phyloP scores from a whole-genome alignment of 2,113 vertebrate species.

The Aix galericulata region DNA sequence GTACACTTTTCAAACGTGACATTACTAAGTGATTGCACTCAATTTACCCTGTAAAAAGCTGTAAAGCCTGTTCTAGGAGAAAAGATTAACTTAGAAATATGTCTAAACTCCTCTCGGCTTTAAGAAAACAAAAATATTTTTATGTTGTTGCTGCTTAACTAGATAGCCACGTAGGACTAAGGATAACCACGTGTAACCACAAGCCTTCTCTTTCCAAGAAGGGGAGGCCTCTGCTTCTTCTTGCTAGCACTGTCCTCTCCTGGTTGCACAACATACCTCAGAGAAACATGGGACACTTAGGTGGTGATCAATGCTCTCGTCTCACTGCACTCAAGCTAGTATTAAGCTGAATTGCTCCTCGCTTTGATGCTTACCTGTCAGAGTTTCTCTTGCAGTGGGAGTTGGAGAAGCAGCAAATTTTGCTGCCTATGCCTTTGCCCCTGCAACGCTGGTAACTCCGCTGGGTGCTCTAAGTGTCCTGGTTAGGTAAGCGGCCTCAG shows the following conservation, averaged over 20 bases:
- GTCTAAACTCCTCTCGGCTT: background rate
- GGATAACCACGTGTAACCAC: background rate
- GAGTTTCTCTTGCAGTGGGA: conserved; percentile 79
- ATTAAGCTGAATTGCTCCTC: background rate
- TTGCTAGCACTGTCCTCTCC: background rate
- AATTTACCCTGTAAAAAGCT: background rate
- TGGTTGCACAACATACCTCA: background rate
- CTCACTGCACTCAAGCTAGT: background rate
- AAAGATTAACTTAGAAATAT: background rate
- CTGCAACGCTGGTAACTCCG: conserved; percentile 86
- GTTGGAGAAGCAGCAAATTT: conserved; percentile 87
- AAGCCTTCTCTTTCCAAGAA: background rate
- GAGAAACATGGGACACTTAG: background rate
- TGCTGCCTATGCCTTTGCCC: conserved; percentile 86
- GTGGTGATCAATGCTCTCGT: background rate
- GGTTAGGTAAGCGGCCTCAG: conserved; percentile 74
- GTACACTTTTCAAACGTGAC: background rate
- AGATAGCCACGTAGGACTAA: background rate
- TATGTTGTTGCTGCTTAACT: background rate
- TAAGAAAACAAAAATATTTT: background rate
- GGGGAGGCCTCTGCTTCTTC: background rate
- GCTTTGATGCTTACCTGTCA: background rate
- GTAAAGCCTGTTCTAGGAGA: background rate
- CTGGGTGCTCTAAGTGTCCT: conserved; percentile 87
- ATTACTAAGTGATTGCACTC: background rate